These are phyloP conservation scores for Oenanthe oenanthe DNA, from an alignment of 2,113 vertebrate genomes.

Conservation along the genomic window DNA sequence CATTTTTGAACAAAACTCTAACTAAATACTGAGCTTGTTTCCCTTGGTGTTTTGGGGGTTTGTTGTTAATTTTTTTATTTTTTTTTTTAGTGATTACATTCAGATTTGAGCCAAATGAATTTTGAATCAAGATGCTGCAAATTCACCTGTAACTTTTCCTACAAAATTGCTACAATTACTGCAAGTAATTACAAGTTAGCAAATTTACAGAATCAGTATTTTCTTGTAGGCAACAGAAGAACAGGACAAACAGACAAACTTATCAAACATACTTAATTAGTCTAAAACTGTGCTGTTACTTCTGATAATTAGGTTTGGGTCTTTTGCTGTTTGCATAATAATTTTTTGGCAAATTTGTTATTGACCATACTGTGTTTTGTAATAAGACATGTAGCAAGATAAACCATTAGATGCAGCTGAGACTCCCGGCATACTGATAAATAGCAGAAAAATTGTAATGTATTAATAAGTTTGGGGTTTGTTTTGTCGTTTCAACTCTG, in stretches of 20 bases:
- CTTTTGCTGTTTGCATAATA: background rate
- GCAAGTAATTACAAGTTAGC: background rate
- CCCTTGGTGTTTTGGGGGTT: background rate
- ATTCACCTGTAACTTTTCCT: background rate
- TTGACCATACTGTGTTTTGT: background rate
- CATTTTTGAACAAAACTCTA: background rate
- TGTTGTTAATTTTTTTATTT: background rate
- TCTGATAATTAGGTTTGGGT: background rate
- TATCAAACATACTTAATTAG: background rate
- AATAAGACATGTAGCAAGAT: background rate
- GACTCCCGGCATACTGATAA: background rate
- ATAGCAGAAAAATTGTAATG: background rate
- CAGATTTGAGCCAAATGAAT: background rate
- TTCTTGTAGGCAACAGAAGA: background rate
- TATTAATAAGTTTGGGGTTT: background rate
- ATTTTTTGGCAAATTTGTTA: background rate
- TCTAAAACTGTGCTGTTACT: background rate
- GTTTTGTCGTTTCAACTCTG: background rate
- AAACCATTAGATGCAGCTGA: background rate
- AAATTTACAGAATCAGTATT: background rate
- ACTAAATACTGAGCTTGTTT: background rate
- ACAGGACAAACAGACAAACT: background rate
- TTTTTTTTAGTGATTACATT: background rate
- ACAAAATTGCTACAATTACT: background rate
- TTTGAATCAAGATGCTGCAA: background rate